Conservation (phyloP, 2,797 vertebrate genomes). For the Sebastes flavidus region DNA sequence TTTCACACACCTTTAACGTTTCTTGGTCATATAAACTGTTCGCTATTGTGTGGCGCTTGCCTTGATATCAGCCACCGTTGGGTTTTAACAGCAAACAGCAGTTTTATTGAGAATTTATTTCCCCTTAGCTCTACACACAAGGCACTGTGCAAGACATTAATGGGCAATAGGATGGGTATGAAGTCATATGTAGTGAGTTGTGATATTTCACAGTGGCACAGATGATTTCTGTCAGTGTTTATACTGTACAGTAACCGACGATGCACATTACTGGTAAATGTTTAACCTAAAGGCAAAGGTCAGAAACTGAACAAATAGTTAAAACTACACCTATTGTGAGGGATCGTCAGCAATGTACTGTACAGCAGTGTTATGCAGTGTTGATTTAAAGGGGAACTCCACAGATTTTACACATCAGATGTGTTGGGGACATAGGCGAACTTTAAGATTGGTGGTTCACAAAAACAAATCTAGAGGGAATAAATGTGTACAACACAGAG, state of each 20-base stretch:
- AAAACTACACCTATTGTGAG: neutral
- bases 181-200: neutral
- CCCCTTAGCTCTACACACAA: neutral
- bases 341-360: neutral
- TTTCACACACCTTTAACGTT: neutral
- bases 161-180: neutral
- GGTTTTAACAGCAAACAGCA: neutral
- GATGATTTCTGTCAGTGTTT: conserved; percentile 2
- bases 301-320: neutral
- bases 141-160: neutral
- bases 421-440: no score
- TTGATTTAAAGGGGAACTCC: neutral
- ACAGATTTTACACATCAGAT: neutral
- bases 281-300: conserved; percentile 30
- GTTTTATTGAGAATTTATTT: neutral
- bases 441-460: no score
- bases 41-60: neutral
- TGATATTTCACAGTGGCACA: conserved; percentile 4
- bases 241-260: neutral
- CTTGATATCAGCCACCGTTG: neutral
- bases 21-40: neutral
- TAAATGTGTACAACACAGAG: no score
- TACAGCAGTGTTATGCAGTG: neutral
- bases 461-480: no score
- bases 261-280: conserved; percentile 20